Evolutionary conservation across 2,888 invertebrate species (phyloP), one percentile per base, ranked within the genome.

Genomic region (Scaptodrosophila latifasciaeformis): DNA sequence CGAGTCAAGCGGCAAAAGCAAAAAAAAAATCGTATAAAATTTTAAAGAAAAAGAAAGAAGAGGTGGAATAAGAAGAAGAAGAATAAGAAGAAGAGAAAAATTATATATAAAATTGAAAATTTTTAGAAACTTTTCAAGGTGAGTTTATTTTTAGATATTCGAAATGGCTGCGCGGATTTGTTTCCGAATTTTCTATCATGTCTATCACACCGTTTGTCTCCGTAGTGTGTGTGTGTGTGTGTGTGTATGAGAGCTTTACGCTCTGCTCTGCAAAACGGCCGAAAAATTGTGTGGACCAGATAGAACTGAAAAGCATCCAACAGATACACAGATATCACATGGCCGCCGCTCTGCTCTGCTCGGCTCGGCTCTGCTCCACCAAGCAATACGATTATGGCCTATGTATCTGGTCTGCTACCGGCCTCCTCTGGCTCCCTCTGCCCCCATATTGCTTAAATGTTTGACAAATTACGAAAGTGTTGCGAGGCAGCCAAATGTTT

Each of bases 111-210:
- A 65, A 60, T 54, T 49, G 50, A 66, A 58, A 72, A 79, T 65
- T 69, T 81, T 75, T 79, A 82, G 83, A 83, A 85, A 83, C 82
- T 84, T 86, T 86, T 86, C 86, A 86, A 86, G 86, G 86, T 86
- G 86, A 86, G 85, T 85, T 81, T 86, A 86, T 85, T 85, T 86
- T 82, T 86, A 86, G 85, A 62, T 54, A 59, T 75, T 81, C 69
- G 78, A 79, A 81, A 78, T 82, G 75, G 82, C 84, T 83, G 83
- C 69, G 67, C 76, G 61, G 70, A 71, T 78, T 72, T 77, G 70
- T 71, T 62, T 65, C 54, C 67, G 75, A 77, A 65, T 50, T 59
- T 67, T 62, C 49, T 63, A 24, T 24, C 24, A 7, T 24, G 4
- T 24, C 3, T 24, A 24, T 24, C 24, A 12, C 13, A 12, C 13